Evolutionary conservation across 2,888 invertebrate genomes (phyloP), one percentile per base, ranked within the genome.

Genomic region (Drosophila bunnanda): DNA sequence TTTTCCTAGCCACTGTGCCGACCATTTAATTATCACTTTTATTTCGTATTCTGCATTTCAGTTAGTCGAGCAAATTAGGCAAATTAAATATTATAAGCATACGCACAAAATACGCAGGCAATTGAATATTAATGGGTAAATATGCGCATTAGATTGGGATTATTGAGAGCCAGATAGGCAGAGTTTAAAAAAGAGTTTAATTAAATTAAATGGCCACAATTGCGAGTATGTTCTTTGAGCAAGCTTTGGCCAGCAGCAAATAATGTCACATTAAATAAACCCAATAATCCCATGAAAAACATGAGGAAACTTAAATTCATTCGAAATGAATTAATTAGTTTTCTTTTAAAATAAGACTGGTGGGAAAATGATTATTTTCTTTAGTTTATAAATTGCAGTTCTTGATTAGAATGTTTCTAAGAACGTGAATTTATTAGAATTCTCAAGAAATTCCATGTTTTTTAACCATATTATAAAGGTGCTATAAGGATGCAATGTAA

Each of bases 181-280:
- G 5, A 5, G 25, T 17, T 22, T 12, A 20, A 48, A 55, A 66
- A 48, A 48, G 38, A n/a, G 12, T 55, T 67, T 55, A 67, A 67
- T 66, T 66, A 34, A 67, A 66, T 67, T 66, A 67, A 67, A 67
- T 34, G 55, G 48, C 66, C 66, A 34, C 66, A 66, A 53, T 32
- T 32, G 54, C 13, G 22, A 38, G 34, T 38, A 52, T 44, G 65
- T 38, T 53, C 20, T 32, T 53, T 9, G 38, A 52, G 43, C 20
- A 13, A 36, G 50, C 43, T 22, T 52, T 30, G 28, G 9, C 25
- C 52, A 30, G 39, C 25, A 34, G 30, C 20, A 39, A 54, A 55
- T 25, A 41, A 55, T 66, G 55, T 48, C 34, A 55, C 28, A 43
- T 34, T 64, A 50, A 50, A 64, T 61, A 50, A 60, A 20, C 34